Evolutionary conservation across 2,888 invertebrate species (phyloP).

Genomic region (Xanthia icteritia): DNA sequence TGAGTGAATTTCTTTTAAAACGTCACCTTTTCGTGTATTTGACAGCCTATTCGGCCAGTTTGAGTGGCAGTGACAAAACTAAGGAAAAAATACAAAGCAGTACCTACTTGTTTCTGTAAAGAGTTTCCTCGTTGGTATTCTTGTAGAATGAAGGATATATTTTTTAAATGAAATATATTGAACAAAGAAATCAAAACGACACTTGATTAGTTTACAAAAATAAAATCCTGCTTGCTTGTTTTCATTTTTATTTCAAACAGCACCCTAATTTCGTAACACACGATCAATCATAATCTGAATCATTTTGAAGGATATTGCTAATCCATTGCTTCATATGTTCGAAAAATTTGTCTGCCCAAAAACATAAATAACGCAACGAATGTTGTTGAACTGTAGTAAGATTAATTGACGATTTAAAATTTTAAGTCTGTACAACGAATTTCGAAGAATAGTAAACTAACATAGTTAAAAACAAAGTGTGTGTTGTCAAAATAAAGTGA

Average conservation of each 20-base stretch:
- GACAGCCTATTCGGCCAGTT: conserved; percentile 33
- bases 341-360: no score
- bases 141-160: neutral
- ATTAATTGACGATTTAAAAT: neutral
- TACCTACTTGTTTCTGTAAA: conserved; percentile 20
- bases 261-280: no score
- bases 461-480: conserved; percentile 18
- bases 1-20: conserved; percentile 27
- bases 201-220: neutral
- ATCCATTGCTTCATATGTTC: no score
- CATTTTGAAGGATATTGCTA: no score
- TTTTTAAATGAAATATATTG: neutral
- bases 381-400: no score
- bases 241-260: neutral
- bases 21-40: conserved; percentile 29
- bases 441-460: neutral
- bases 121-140: neutral
- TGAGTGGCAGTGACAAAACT: conserved; percentile 35
- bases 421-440: no score
- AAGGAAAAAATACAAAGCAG: conserved; percentile 35
- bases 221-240: neutral
- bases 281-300: no score
- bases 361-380: no score
- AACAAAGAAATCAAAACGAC: neutral
- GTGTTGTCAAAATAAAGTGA: conserved; percentile 62